Base-by-base conservation (phyloP, 2,113 vertebrate genomes). In the Tragelaphus buxtoni region DNA sequence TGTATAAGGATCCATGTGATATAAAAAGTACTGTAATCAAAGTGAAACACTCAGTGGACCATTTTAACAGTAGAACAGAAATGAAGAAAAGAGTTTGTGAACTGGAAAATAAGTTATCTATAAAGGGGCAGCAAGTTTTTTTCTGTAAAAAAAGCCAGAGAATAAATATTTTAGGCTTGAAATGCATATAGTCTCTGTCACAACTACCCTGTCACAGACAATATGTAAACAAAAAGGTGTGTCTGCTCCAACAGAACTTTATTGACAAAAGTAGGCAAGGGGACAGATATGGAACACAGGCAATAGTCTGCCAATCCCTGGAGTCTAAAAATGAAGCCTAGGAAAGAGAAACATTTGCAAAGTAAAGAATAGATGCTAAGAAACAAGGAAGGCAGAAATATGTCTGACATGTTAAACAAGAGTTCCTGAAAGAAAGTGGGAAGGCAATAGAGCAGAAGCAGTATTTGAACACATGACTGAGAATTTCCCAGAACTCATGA, bases 71-170 rank as follows among this genome's bases (percentile, higher is more conserved):
- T 4, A 56, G n/a, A 65, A 60, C 24, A 84, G 17, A 96, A 45
- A 83, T 56, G 55, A 93, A 93, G 49, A 88, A 88, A 74, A 76
- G 22, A 95, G 69, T 90, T 83, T 94, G 12, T 90, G 63, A 95
- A 80, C 39, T 87, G 11, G 53, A 94, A 80, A 60, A 53, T 53
- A 77, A 86, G 39, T 81, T 83, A 17, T 65, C 39, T 72, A 72
- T 9, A 77, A 83, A 6, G 53, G 11, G 11, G 28, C 55, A 94
- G 9, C n/a, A 94, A 69, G 86, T 0, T 5, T 87, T 87, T 79
- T 61, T n/a, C 35, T 95, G 28, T 80, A 39, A 24, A 3, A 3
- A 24, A 74, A 53, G 14, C 2, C 18, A 84, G 22, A 53, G 12
- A 42, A n/a, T 45, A 63, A 87, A 72, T 87, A 79, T 35, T 77